phyloP scores from a whole-genome alignment of 2,797 vertebrate species.

The Rhynchonycteris naso region DNA sequence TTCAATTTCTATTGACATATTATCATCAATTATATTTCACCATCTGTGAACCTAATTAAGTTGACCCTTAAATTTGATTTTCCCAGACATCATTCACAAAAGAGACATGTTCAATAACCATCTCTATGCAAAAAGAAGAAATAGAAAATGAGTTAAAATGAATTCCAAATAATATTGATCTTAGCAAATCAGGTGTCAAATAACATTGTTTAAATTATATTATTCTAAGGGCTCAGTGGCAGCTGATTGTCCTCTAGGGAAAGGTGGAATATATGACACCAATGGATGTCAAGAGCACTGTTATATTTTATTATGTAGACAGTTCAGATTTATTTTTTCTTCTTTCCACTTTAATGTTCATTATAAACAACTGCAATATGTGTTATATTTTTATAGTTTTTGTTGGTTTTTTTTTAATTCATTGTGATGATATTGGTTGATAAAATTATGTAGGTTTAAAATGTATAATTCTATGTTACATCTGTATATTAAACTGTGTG shows the following conservation, averaged over 20 bases:
- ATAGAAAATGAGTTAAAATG: slow-evolving; percentile 75
- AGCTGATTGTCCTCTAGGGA: neutral
- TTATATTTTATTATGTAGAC: neutral
- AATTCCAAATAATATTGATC: slow-evolving; percentile 67
- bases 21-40: slow-evolving; percentile 85
- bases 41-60: slow-evolving; percentile 87
- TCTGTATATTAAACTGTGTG: neutral
- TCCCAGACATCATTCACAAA: slow-evolving; percentile 83
- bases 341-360: neutral
- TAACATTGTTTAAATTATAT: neutral
- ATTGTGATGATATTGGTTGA: neutral
- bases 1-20: slow-evolving; percentile 82
- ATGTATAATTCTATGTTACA: neutral
- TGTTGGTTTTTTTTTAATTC: neutral
- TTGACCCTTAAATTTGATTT: slow-evolving; percentile 86
- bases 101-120: slow-evolving; percentile 83
- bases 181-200: slow-evolving; percentile 12
- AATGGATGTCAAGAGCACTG: neutral
- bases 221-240: neutral
- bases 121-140: slow-evolving; percentile 73
- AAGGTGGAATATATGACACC: neutral
- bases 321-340: neutral
- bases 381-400: neutral
- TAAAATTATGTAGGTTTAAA: neutral
- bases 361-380: neutral